Percentiles rank a stretch among this genome's conserved stretches.
Evolutionary conservation across 2,113 vertebrate genomes (phyloP).

Genomic region (Danio rerio): DNA sequence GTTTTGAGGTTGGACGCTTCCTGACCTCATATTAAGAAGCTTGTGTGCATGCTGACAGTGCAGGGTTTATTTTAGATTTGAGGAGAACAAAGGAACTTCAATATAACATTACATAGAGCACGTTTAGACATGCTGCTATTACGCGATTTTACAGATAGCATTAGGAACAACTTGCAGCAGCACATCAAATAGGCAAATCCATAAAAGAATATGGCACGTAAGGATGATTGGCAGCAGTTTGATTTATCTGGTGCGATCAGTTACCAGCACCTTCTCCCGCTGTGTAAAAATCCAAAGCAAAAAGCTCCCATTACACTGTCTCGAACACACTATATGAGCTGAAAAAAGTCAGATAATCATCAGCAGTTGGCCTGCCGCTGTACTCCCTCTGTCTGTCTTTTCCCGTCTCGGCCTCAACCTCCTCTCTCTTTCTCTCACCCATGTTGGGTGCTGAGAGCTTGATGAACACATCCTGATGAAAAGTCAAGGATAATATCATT

Average conservation of each 20-base stretch:
- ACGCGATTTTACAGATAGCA: constrained; percentile 34
- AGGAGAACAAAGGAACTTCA: constrained; percentile 21
- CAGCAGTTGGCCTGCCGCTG: constrained; percentile 57
- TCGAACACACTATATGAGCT: constrained; percentile 39
- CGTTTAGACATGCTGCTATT: constrained; percentile 26
- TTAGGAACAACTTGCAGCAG: constrained; percentile 13
- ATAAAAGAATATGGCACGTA: constrained; percentile 20
- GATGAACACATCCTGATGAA: constrained; percentile 76
- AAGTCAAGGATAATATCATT: constrained; percentile 72
- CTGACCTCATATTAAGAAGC: constrained; percentile 46
- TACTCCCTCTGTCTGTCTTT: constrained; percentile 62
- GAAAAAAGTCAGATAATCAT: constrained; percentile 52
- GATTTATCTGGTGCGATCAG: constrained; percentile 26
- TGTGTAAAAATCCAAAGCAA: constrained; percentile 37
- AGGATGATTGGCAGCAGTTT: constrained; percentile 42
- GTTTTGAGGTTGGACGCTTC: constrained; percentile 41
- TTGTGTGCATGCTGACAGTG: constrained; percentile 30
- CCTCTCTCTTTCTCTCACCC: constrained; percentile 64
- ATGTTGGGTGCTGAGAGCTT: constrained; percentile 65
- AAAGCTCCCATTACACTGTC: constrained; percentile 50
- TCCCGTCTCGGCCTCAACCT: constrained; percentile 59
- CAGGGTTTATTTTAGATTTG: constrained; percentile 21
- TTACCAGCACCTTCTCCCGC: constrained; percentile 31
- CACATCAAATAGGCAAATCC: not conserved
- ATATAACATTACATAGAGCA: constrained; percentile 21